A percentile compares a stretch with the other conserved stretches of the same genome.
These are phyloP conservation scores for Eupeodes latifasciatus DNA, from an alignment of 2,888 invertebrate genomes.

Conservation along the genomic window DNA sequence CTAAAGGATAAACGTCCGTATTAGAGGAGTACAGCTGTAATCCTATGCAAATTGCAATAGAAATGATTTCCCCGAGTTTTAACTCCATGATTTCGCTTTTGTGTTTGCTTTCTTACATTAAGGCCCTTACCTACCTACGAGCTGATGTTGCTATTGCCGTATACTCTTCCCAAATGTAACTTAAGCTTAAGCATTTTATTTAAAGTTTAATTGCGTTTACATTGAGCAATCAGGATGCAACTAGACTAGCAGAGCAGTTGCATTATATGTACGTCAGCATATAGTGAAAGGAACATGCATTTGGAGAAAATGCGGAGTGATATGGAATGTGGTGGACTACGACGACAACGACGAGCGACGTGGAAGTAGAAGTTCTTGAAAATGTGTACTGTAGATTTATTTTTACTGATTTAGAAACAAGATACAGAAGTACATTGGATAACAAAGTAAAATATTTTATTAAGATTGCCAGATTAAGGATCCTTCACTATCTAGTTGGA, in stretches of 20 bases:
- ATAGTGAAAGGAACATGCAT: neutral
- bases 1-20: constrained; percentile 31
- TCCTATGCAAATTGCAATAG: constrained; percentile 74
- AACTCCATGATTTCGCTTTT: constrained; percentile 70
- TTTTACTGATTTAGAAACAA: constrained; percentile 42
- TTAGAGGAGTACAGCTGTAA: constrained; percentile 69
- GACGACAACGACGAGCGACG: neutral
- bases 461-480: constrained; percentile 36
- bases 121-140: neutral
- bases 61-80: constrained; percentile 74
- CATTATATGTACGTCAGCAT: neutral
- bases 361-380: neutral
- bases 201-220: constrained; percentile 74
- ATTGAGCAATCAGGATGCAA: constrained; percentile 72
- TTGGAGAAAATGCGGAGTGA: neutral
- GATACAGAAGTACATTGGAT: constrained; percentile 15
- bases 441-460: constrained; percentile 50
- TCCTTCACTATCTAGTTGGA: constrained; percentile 28
- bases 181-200: constrained; percentile 72
- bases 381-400: constrained; percentile 4
- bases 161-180: constrained; percentile 55
- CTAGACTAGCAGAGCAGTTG: neutral
- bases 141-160: no score
- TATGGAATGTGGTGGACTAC: constrained; percentile 26
- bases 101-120: constrained; percentile 5